Percentiles rank a stretch among this genome's conserved stretches.
These are phyloP conservation scores for Artibeus lituratus DNA, from an alignment of 2,797 vertebrate species.

Conservation along the genomic window DNA sequence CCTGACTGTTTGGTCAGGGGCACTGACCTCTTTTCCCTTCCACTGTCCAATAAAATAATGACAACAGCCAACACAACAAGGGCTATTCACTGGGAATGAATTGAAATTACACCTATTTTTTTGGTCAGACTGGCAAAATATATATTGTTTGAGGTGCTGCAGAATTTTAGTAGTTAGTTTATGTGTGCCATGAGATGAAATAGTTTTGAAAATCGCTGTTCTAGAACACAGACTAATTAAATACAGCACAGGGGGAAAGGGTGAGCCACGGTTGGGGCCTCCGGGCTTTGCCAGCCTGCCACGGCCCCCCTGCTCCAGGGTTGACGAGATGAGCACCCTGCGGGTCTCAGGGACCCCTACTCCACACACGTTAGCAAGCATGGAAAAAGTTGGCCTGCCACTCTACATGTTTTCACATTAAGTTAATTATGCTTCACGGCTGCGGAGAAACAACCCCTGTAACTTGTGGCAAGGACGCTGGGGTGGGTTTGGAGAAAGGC, in stretches of 20 bases:
- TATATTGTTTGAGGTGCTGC: not conserved
- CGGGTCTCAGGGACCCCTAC: not conserved
- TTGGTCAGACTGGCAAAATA: not conserved
- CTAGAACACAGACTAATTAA: not conserved
- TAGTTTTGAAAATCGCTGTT: not conserved
- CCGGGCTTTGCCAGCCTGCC: no score
- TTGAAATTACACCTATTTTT: not conserved
- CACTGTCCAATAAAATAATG: no score
- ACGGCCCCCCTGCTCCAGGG: not conserved
- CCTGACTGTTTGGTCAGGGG: not conserved
- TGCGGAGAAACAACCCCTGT: not conserved
- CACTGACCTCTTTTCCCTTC: not conserved
- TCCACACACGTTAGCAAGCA: not conserved
- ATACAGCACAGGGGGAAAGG: not conserved
- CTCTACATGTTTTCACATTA: not conserved
- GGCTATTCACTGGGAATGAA: not conserved
- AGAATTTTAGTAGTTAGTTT: not conserved
- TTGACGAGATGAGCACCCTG: not conserved
- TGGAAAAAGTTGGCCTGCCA: conserved; percentile 29
- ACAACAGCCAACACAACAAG: not conserved
- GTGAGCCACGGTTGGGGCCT: not conserved
- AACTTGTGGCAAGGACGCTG: not conserved
- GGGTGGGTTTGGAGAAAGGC: not conserved
- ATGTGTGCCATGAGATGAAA: not conserved
- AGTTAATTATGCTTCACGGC: not conserved